Percentiles rank a stretch among this genome's conserved stretches.
Evolutionary conservation across 1,140 invertebrate genomes (phyloP).

Genomic region (Centruroides sculpturatus): DNA sequence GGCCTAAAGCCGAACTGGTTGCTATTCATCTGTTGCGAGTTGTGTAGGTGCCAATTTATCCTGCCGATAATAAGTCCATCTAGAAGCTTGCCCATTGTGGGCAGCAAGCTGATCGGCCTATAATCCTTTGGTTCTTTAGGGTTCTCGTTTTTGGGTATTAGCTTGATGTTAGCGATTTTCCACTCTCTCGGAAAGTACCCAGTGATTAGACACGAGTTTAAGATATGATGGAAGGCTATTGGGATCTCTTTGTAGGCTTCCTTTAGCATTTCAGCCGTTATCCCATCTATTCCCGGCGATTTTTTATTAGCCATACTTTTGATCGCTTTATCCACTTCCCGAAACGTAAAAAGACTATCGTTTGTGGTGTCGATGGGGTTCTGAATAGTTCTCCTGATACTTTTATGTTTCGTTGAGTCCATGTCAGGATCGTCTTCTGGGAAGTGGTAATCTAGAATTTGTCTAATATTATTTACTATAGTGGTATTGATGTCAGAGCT

Average conservation of each 20-base stretch:
- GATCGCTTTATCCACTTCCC: too few relatives aligned
- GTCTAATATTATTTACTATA: too few relatives aligned
- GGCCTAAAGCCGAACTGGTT: not conserved
- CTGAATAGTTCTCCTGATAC: too few relatives aligned
- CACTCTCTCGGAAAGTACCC: not conserved
- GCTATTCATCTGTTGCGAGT: too few relatives aligned
- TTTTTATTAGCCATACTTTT: not conserved
- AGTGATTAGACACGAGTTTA: not conserved
- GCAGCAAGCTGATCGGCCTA: not conserved
- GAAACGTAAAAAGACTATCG: too few relatives aligned
- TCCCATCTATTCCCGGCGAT: not conserved
- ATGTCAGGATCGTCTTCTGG: too few relatives aligned
- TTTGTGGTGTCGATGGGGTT: too few relatives aligned
- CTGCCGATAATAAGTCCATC: not conserved
- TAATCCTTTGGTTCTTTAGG: not conserved
- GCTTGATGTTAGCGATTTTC: not conserved
- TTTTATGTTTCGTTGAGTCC: too few relatives aligned
- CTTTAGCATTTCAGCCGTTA: not conserved
- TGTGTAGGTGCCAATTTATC: not conserved
- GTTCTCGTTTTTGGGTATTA: not conserved
- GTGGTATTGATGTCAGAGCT: too few relatives aligned
- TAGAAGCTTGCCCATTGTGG: not conserved
- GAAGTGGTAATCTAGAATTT: too few relatives aligned
- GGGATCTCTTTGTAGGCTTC: not conserved
- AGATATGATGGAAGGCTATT: rapidly evolving